Base-by-base conservation (phyloP, 2,888 invertebrate species). In the Myathropa florea region DNA sequence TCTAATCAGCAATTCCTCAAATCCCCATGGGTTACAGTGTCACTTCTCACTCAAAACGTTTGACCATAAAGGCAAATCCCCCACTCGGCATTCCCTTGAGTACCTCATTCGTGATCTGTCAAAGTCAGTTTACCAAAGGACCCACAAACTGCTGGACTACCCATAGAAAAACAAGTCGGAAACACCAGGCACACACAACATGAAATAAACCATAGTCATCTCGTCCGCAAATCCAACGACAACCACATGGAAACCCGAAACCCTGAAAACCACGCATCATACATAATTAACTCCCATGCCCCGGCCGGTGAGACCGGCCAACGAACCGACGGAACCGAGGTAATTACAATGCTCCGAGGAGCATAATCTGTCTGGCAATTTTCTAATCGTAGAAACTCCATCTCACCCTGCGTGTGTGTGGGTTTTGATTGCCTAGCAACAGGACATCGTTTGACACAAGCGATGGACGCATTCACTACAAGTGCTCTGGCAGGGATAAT, bases 341-440 rank as follows among this genome's bases (percentile, higher is more conserved):
- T 61, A 76, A 82, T 82, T 82, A 71, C 59, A 55, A 59, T 65
- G 18, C 82, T 36, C 68, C 12, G n/a, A 53, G 64, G 70, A 57
- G 9, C 46, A 63, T 64, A 76, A 82, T 82, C 75, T 53, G 33
- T 71, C 65, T 53, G 21, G 10, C 64, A 64, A 59, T 65, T 60
- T 65, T 39, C 30, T 64, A 71, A 71, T 71, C 64, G 33, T 18
- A 59, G 21, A 71, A 64, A 36, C 39, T 76, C 60, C 64, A 12
- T 59, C 24, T 33, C 59, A 28, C 57, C 30, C 57, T 57, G 23
- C 57, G 57, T 24, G 24, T 18, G 57, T 10, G 57, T 75, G 57
- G 39, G 21, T 67, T 71, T 18, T 64, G 65, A 82, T 65, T 65
- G 12, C 77, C 76, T 3, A 18, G 53, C 53, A 71, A 65, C 63